Evolutionary conservation across 2,888 invertebrate species (phyloP).

Genomic region (Lasioglossum oenotherae): DNA sequence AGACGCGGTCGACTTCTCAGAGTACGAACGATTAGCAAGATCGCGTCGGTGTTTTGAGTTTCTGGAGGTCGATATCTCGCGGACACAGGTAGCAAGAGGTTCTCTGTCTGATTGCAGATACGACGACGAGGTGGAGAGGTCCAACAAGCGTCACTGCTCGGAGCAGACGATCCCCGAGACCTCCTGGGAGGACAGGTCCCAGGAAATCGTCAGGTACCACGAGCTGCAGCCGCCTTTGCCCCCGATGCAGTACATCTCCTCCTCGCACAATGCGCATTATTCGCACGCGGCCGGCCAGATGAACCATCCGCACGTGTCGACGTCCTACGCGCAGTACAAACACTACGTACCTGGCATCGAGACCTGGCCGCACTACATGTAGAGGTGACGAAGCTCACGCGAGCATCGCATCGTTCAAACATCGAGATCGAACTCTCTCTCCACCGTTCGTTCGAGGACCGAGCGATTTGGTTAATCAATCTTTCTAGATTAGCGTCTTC

Average conservation of each 20-base stretch:
- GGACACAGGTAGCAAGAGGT: neutral
- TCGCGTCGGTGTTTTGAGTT: neutral
- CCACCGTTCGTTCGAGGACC: neutral
- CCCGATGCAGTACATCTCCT: slow-evolving; percentile 79
- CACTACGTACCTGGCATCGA: slow-evolving; percentile 82
- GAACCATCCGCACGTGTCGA: slow-evolving; percentile 74
- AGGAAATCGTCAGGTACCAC: slow-evolving; percentile 82
- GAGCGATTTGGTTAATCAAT: neutral
- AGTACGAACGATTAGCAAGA: neutral
- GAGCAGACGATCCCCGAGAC: slow-evolving; percentile 69
- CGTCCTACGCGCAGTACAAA: slow-evolving; percentile 82
- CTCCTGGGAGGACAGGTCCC: slow-evolving; percentile 79
- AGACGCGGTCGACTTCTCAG: neutral
- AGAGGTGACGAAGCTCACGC: slow-evolving; percentile 2
- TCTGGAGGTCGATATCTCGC: neutral
- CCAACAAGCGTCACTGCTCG: slow-evolving; percentile 78
- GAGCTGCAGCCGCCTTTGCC: slow-evolving; percentile 82
- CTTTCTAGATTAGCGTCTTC: neutral
- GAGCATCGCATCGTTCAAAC: neutral
- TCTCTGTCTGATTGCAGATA: slow-evolving; percentile 68
- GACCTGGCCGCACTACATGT: slow-evolving; percentile 73
- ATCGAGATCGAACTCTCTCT: neutral
- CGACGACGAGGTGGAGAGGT: slow-evolving; percentile 79
- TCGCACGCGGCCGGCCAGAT: slow-evolving; percentile 78
- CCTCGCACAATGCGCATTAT: slow-evolving; percentile 80